Conservation (phyloP, 2,797 vertebrate genomes). For the Notamacropus eugenii region DNA sequence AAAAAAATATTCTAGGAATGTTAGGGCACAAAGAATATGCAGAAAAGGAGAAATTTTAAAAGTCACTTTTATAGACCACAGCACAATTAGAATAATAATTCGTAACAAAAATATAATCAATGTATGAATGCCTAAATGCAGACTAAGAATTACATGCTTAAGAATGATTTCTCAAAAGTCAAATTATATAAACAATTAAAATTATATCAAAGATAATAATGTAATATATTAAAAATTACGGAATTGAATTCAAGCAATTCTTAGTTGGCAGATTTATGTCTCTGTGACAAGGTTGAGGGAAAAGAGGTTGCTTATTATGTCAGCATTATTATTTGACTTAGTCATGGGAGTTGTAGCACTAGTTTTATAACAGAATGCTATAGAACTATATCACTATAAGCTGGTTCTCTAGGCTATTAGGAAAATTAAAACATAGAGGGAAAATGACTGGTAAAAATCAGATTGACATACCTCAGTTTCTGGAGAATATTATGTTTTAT, state of each 20-base stretch:
- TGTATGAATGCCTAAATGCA: background rate
- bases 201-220: background rate
- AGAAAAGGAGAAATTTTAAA: background rate
- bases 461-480: background rate
- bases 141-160: background rate
- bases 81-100: background rate
- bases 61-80: background rate
- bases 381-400: background rate
- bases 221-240: background rate
- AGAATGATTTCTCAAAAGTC: background rate
- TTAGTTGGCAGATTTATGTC: too few species aligned
- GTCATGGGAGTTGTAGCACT: background rate
- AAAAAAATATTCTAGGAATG: background rate
- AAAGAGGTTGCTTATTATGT: too few species aligned
- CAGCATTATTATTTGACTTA: too few species aligned
- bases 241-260: background rate
- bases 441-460: background rate
- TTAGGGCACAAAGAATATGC: background rate
- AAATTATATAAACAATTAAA: background rate
- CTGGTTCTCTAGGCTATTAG: background rate
- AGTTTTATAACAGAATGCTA: background rate
- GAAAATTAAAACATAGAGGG: background rate
- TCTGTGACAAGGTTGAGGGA: too few species aligned
- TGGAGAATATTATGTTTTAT: background rate
- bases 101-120: background rate